Conservation (phyloP, 1,140 invertebrate species). For the Neodiprion lecontei region DNA sequence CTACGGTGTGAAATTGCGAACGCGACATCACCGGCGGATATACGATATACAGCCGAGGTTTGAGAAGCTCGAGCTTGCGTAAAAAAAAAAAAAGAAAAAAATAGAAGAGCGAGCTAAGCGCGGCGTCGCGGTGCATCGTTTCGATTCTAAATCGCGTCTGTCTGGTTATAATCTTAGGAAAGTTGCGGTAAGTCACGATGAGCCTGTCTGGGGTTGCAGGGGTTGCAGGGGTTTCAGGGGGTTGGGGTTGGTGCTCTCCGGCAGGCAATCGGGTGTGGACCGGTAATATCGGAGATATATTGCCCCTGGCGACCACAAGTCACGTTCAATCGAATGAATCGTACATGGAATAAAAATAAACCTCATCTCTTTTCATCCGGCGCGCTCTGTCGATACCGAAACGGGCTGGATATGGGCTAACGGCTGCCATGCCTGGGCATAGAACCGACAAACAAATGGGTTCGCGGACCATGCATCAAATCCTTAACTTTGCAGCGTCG, state of each 20-base stretch:
- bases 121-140: not conserved
- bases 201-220: not conserved
- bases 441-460: not conserved
- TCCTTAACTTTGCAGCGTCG: conserved; percentile 2
- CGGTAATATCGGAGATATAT: conserved; percentile 57
- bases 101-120: no score
- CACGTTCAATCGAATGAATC: conserved; percentile 58
- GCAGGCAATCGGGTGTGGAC: not conserved
- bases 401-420: not conserved
- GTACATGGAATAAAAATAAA: conserved; percentile 38
- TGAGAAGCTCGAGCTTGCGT: not conserved
- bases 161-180: not conserved
- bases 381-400: not conserved
- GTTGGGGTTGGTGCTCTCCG: not conserved
- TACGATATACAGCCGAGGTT: no score
- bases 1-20: no score
- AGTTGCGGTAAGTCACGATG: not conserved
- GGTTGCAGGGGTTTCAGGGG: not conserved
- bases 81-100: not conserved
- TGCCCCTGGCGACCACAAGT: conserved; percentile 52
- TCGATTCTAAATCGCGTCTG: conserved; percentile 7
- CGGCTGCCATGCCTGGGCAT: not conserved
- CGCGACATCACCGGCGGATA: no score
- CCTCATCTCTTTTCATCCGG: conserved; percentile 6
- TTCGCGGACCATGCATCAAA: conserved; percentile 4